Conservation (phyloP, 2,797 vertebrate species). For the Phoxinus dragarum region DNA sequence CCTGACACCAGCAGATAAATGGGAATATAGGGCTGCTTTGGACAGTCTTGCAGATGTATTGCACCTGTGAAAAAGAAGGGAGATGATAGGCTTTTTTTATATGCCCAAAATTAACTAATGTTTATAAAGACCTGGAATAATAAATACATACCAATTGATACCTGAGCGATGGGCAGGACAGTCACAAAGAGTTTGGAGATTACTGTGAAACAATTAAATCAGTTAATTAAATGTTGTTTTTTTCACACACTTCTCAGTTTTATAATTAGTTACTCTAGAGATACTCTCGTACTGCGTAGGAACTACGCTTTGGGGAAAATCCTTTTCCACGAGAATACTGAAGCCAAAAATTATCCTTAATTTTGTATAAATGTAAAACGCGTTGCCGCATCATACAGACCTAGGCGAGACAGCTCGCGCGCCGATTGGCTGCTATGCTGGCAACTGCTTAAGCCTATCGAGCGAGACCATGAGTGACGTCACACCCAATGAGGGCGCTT, state of each 20-base stretch:
- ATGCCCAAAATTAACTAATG: neutral
- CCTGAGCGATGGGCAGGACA: conserved; percentile 59
- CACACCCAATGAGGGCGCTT: no score
- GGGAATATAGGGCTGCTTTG: conserved; percentile 62
- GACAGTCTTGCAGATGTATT: conserved; percentile 59
- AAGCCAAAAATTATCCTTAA: no score
- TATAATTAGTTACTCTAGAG: neutral
- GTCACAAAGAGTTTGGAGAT: conserved; percentile 61
- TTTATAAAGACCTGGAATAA: neutral
- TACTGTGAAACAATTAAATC: conserved; percentile 51
- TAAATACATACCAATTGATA: conserved; percentile 61
- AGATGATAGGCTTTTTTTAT: neutral
- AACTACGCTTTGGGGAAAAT: no score
- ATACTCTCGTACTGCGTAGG: no score
- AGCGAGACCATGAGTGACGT: no score
- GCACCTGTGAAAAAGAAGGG: conserved; percentile 48
- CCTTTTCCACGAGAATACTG: no score
- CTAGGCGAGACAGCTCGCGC: no score
- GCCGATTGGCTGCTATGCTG: no score
- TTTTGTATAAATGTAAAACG: no score
- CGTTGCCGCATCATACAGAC: no score
- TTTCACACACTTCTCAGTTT: neutral
- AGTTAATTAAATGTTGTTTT: neutral
- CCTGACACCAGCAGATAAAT: conserved; percentile 68
- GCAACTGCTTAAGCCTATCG: no score